Base-by-base conservation (phyloP, 2,888 invertebrate genomes). In the Ochropleura plecta region DNA sequence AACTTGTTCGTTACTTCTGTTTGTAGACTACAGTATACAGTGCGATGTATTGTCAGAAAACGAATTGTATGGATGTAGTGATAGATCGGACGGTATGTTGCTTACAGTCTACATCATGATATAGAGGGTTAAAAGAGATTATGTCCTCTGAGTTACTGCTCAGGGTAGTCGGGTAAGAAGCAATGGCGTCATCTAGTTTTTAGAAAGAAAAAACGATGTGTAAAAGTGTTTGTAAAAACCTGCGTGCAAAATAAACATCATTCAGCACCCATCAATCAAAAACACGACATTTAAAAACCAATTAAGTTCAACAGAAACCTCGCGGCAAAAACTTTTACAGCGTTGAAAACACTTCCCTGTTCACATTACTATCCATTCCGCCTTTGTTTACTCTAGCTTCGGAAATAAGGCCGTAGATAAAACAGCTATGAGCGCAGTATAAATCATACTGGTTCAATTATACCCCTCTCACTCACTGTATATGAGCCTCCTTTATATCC, bases 371-470 rank as follows among this genome's bases (percentile, higher is more conserved):
- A 75, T 69, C 71, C 74, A 78, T 87, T 87, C 59, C 57, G 73
- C 83, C 66, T 72, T 86, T 86, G 88, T 86, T 86, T 86, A 83
- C 78, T 74, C 74, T 72, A 73, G 78, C 86, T 86, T 83, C 70
- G 67, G 79, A 79, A 85, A 87, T 86, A 87, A 81, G 73, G 83
- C 79, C 68, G 69, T 78, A 84, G 79, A 85, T 83, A 88, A 88
- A 86, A 83, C 80, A 85, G 80, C 88, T 78, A 85, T 79, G 77
- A 78, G 60, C 81, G 80, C 81, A 78, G 85, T 85, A 93, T 95
- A 94, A 94, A 94, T 94, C 94, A 94, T 92, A 88, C 88, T 87
- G 89, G 93, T 94, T 94, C 94, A 94, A 94, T 94, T 93, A 94
- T 90, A 89, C 89, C 88, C 90, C 90, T 90, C 91, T 92, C 92